Percentiles rank a stretch among this genome's conserved stretches.
Evolutionary conservation across 2,113 vertebrate genomes (phyloP).

Genomic region (Oreochromis aureus): DNA sequence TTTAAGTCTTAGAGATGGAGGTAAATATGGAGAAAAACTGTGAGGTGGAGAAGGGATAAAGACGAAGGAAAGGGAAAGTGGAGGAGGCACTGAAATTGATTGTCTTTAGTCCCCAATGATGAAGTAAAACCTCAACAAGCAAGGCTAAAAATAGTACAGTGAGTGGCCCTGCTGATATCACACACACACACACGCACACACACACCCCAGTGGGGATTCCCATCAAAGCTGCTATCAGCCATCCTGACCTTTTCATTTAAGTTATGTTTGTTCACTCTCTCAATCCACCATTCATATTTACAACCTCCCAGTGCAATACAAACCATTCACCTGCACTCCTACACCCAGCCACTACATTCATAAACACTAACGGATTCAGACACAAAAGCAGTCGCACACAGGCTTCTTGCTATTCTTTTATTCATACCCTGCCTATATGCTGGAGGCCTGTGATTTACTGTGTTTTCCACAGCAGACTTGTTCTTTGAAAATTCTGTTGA

Average conservation of each 20-base stretch:
- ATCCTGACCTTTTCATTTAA: constrained; percentile 55
- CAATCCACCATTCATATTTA: not conserved
- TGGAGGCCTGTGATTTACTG: not conserved
- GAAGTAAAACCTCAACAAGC: constrained; percentile 34
- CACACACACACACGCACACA: not conserved
- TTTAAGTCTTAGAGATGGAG: not conserved
- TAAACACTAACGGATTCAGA: not conserved
- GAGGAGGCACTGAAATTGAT: constrained; percentile 13
- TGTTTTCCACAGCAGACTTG: not conserved
- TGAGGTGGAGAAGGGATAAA: not conserved
- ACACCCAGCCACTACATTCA: not conserved
- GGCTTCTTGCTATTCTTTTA: not conserved
- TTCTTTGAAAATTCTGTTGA: not conserved
- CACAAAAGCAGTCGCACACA: not conserved
- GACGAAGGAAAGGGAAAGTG: not conserved
- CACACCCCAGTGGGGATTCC: constrained; percentile 29
- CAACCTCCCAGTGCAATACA: not conserved
- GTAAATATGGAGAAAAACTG: not conserved
- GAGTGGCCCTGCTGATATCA: not conserved
- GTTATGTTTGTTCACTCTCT: constrained; percentile 1
- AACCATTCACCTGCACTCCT: not conserved
- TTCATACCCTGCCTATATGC: not conserved
- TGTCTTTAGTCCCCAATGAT: constrained; percentile 22
- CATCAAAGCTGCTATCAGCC: constrained; percentile 55
- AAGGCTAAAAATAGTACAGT: constrained; percentile 53